Base-by-base conservation (phyloP, 2,113 vertebrate species). In the Merops nubicus region DNA sequence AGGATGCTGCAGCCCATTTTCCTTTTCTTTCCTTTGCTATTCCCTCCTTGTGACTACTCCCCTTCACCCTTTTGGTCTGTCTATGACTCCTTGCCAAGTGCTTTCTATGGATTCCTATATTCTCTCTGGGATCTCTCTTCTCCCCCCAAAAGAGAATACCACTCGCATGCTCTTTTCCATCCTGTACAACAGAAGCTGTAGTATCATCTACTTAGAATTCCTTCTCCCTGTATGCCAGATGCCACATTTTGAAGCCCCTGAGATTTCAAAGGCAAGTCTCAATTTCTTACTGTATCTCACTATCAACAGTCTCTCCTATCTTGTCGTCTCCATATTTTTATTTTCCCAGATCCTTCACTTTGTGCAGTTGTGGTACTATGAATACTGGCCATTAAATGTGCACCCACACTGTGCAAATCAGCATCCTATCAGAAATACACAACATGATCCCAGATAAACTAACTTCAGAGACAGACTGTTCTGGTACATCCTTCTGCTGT, bases 401-500 rank as follows among this genome's bases (percentile, higher is more conserved):
- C 57, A 72, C 69, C 78, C 81, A 89, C 88, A 53, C 43, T 67
- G 38, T 8, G 4, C 51, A 59, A 81, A 89, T 73, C 8, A 91
- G 77, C 38, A 87, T 38, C 38, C 4, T 2, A 60, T 38, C 48
- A 89, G 65, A 93, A 93, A 75, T 28, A 70, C 23, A 75, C 81
- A 89, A 40, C 4, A 0, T 25, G 78, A 88, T 89, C 90, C 77
- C 53, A 88, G 88, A 82, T 64, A 91, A 21, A 31, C 74, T 79
- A 12, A 85, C 78, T 82, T 77, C 68, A 48, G 70, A 95, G 78
- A 96, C 95, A 93, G 93, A 75, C 57, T 90, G 95, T 94, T 95
- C 95, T 85, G 82, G 72, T 92, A 92, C 25, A 2, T 82, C 90
- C 90, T 97, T 96, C 93, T 96, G 95, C 77, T 91, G 65, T 70